Conservation (phyloP, 2,797 vertebrate genomes). For the Tangara arthus region DNA sequence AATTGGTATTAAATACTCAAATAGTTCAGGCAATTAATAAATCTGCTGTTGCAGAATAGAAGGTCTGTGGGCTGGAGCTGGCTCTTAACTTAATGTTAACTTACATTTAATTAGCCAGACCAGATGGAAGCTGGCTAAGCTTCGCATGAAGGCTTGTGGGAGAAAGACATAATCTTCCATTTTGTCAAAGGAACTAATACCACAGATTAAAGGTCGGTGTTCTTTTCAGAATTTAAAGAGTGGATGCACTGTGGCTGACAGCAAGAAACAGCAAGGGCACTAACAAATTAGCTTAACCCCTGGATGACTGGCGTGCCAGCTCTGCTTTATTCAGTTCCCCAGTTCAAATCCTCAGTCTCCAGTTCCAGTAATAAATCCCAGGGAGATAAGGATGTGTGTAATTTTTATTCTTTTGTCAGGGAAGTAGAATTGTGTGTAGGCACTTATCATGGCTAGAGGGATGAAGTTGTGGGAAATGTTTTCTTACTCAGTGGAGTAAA, state of each 20-base stretch:
- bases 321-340: background rate
- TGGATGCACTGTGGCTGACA: background rate
- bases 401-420: background rate
- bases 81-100: constrained; percentile 40
- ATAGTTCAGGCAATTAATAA: constrained; percentile 33
- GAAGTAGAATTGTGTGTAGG: background rate
- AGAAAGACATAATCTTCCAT: constrained; percentile 48
- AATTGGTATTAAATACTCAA: constrained; percentile 27
- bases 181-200: constrained; percentile 61
- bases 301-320: background rate
- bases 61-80: constrained; percentile 19
- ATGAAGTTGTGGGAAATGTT: background rate
- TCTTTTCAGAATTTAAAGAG: constrained; percentile 51
- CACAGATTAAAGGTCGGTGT: constrained; percentile 43
- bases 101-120: constrained; percentile 62
- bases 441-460: background rate
- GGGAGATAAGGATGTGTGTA: background rate
- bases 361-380: background rate
- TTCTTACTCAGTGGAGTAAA: background rate
- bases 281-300: constrained; percentile 11
- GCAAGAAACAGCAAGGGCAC: constrained; percentile 14
- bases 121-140: constrained; percentile 53
- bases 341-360: background rate
- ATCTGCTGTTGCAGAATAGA: background rate
- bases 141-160: constrained; percentile 42